phyloP scores from a whole-genome alignment of 2,888 invertebrate genomes.

The Drosophila demipolita region DNA sequence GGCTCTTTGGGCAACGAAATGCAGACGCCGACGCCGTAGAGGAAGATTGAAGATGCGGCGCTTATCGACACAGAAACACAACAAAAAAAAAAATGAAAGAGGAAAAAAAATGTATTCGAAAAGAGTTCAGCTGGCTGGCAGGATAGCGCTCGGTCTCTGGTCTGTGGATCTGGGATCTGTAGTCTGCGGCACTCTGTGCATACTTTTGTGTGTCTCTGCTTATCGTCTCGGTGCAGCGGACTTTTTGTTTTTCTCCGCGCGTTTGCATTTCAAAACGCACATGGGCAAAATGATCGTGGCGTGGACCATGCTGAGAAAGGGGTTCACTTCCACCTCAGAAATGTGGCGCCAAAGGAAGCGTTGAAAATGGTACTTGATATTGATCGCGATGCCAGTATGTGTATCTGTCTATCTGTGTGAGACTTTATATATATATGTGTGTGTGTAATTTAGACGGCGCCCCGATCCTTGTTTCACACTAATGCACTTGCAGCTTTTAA shows the following conservation, averaged over 20 bases:
- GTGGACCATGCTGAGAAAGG: constrained; percentile 45
- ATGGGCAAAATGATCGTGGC: constrained; percentile 56
- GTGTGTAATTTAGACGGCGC: constrained; percentile 84
- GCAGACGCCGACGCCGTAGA: constrained; percentile 61
- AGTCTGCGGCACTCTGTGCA: constrained; percentile 56
- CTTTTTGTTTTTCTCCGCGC: constrained; percentile 60
- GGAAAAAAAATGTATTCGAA: constrained; percentile 39
- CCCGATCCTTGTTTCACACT: constrained; percentile 82
- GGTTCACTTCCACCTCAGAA: constrained; percentile 62
- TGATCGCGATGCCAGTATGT: constrained; percentile 58
- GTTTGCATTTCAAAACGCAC: constrained; percentile 67
- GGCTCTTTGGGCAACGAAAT: constrained; percentile 51
- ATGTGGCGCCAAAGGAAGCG: constrained; percentile 77
- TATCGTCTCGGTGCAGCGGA: constrained; percentile 67
- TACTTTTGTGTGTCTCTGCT: constrained; percentile 69
- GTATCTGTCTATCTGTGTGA: constrained; percentile 9
- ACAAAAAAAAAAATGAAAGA: constrained; percentile 16
- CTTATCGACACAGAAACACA: constrained; percentile 77
- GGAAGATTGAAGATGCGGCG: constrained; percentile 83
- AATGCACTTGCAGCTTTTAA: constrained; percentile 81
- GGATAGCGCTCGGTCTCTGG: constrained; percentile 50
- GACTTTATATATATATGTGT: constrained; percentile 19
- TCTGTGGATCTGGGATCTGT: constrained; percentile 25
- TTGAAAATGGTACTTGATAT: constrained; percentile 76
- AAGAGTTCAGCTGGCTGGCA: constrained; percentile 70